phyloP scores from a whole-genome alignment of 2,113 vertebrate genomes.

The Cnemophilus loriae region DNA sequence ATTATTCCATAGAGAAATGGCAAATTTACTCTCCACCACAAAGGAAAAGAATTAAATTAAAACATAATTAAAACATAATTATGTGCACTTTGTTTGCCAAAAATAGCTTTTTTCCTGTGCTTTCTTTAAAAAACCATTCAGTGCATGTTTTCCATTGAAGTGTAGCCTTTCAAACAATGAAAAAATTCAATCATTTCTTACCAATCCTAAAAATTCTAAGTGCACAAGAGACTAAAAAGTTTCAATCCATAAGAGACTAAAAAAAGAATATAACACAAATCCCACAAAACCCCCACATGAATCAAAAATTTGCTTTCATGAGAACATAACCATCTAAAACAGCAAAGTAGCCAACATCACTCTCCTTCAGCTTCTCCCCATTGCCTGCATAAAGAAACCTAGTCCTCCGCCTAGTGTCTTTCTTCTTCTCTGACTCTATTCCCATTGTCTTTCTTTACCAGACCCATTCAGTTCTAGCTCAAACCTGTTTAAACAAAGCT shows the following conservation, averaged over 20 bases:
- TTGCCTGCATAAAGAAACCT: neutral
- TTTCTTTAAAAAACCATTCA: neutral
- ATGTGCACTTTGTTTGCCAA: neutral
- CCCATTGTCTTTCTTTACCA: neutral
- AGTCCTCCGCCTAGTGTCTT: neutral
- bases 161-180: neutral
- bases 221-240: neutral
- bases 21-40: neutral
- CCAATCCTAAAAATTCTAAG: neutral
- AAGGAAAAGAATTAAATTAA: neutral
- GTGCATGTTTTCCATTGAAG: neutral
- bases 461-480: neutral
- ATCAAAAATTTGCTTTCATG: neutral
- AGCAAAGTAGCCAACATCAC: neutral
- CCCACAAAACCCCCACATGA: neutral
- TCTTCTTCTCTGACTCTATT: neutral
- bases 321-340: neutral
- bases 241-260: neutral
- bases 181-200: neutral
- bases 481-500: neutral
- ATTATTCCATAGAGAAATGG: neutral
- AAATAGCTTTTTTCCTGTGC: neutral
- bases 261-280: neutral
- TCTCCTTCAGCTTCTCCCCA: neutral
- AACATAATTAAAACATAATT: neutral